Percentiles rank a stretch among this genome's conserved stretches.
Conservation (phyloP, 2,888 invertebrate genomes). For the Proisotoma minuta region DNA sequence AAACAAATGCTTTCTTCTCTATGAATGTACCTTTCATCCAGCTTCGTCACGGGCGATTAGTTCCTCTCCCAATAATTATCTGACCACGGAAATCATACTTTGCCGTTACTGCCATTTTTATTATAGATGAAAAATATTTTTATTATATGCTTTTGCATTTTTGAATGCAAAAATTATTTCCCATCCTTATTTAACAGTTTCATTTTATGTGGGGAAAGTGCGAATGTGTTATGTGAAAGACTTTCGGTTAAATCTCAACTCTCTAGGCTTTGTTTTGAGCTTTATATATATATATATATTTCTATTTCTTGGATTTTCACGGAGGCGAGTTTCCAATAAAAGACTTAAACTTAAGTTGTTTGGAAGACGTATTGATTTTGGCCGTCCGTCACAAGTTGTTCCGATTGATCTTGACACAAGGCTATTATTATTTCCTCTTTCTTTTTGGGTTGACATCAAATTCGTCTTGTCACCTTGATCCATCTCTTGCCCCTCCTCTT, state of each 20-base stretch:
- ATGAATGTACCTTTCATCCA: constrained; percentile 11
- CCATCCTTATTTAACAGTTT: too few species aligned
- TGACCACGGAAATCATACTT: too few species aligned
- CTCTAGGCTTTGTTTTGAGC: background rate
- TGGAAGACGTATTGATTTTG: constrained; percentile 3
- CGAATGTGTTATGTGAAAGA: too few species aligned
- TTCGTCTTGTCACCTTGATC: constrained; percentile 13
- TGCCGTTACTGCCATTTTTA: too few species aligned
- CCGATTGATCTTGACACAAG: constrained; percentile 2
- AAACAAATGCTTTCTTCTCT: background rate
- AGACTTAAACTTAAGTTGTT: background rate
- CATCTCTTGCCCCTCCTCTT: background rate
- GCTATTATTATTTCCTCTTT: constrained; percentile 1
- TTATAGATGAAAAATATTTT: too few species aligned
- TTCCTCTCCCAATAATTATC: too few species aligned
- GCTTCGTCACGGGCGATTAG: constrained; percentile 13
- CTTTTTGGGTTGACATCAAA: background rate
- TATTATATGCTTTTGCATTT: too few species aligned
- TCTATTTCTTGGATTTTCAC: background rate
- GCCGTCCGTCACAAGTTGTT: background rate
- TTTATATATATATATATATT: too few species aligned
- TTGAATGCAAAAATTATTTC: too few species aligned
- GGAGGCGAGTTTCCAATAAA: background rate
- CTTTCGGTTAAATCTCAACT: background rate
- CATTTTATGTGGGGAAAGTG: too few species aligned